Percentiles rank a stretch among this genome's conserved stretches.
phyloP scores from a whole-genome alignment of 2,113 vertebrate genomes.

The Myanophis thanlyinensis region DNA sequence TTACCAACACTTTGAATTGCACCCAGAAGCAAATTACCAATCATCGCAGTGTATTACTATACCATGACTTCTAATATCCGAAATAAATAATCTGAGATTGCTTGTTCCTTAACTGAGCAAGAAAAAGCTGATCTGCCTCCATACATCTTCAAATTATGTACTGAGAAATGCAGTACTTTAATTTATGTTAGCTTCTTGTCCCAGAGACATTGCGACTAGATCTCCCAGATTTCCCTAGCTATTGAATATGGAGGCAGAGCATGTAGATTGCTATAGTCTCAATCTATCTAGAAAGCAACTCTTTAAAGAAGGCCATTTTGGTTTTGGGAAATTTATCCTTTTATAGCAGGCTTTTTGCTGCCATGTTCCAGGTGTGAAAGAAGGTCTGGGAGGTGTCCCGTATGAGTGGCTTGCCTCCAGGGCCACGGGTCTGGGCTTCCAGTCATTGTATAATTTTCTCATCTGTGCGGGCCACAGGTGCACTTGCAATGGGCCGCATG shows the following conservation, averaged over 20 bases:
- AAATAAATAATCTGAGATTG: background rate
- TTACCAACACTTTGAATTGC: background rate
- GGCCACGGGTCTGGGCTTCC: no score
- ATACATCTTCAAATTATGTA: background rate
- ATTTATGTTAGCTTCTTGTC: background rate
- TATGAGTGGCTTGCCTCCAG: no score
- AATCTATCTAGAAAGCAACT: background rate
- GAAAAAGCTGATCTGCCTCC: fast-evolving
- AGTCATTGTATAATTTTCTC: no score
- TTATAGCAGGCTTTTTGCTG: background rate
- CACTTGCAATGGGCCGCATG: no score
- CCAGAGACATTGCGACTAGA: background rate
- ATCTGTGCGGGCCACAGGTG: no score
- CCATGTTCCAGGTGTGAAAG: background rate
- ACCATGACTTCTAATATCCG: background rate
- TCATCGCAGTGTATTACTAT: background rate
- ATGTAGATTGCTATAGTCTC: background rate
- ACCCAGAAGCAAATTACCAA: background rate
- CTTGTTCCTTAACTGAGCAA: background rate
- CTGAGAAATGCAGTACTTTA: background rate
- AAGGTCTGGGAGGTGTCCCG: no score
- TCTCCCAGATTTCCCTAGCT: background rate
- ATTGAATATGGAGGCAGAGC: background rate
- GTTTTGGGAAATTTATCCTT: background rate
- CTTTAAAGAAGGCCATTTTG: background rate